Evolutionary conservation across 2,888 invertebrate genomes (phyloP).

Genomic region (Caenorhabditis sp.): DNA sequence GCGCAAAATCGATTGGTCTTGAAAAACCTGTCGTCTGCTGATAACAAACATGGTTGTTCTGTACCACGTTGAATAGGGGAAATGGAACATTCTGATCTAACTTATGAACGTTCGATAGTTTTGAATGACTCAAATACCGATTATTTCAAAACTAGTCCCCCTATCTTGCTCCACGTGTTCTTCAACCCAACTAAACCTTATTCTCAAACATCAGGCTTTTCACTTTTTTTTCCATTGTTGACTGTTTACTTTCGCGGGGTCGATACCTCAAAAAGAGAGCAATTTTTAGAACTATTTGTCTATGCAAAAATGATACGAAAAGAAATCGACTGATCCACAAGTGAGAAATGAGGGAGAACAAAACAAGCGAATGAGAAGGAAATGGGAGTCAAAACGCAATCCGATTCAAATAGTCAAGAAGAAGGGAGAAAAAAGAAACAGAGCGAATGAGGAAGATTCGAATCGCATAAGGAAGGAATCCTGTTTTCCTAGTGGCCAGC

Average conservation of each 20-base stretch:
- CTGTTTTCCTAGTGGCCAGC: conserved; percentile 21
- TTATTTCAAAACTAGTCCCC: background rate
- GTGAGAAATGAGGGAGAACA: background rate
- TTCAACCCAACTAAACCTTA: background rate
- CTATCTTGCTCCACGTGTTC: background rate
- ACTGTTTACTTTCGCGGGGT: conserved; percentile 9
- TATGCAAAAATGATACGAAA: background rate
- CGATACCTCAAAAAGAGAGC: conserved; percentile 1
- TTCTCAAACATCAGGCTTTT: conserved; percentile 4
- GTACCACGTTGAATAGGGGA: background rate
- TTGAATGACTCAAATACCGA: background rate
- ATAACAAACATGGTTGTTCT: conserved; percentile 11
- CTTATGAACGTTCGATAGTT: too few relatives aligned
- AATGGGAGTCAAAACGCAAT: background rate
- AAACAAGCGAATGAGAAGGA: background rate
- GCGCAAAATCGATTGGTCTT: conserved; percentile 6
- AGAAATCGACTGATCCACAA: background rate
- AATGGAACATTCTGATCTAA: background rate
- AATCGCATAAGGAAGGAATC: conserved; percentile 41
- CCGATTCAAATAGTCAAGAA: too few relatives aligned
- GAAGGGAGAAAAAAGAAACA: conserved; percentile 5
- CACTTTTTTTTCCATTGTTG: conserved; percentile 11
- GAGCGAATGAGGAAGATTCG: background rate
- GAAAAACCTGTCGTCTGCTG: conserved; percentile 27
- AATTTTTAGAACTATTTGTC: conserved; percentile 7